phyloP scores from a whole-genome alignment of 2,888 invertebrate species.

The Diabrotica balteata region DNA sequence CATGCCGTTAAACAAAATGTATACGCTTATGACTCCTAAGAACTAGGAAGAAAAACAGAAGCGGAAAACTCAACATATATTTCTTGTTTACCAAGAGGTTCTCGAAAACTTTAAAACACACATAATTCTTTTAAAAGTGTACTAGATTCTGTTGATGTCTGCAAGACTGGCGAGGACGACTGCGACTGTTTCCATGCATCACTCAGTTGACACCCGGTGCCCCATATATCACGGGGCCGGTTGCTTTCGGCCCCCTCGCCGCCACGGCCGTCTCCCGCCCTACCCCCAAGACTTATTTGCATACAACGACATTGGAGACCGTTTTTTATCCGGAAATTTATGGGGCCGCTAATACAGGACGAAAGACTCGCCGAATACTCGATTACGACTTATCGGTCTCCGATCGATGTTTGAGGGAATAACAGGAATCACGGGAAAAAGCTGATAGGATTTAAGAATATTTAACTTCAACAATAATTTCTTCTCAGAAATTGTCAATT shows the following conservation, averaged over 20 bases:
- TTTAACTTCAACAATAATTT: too few relatives aligned
- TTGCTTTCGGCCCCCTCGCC: conserved; percentile 38
- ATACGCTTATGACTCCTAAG: background rate
- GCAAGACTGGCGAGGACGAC: conserved; percentile 28
- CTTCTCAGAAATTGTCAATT: too few relatives aligned
- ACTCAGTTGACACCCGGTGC: conserved; percentile 63
- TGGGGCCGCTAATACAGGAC: conserved; percentile 58
- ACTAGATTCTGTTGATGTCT: conserved; percentile 30
- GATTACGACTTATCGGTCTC: conserved; percentile 32
- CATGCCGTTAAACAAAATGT: too few relatives aligned
- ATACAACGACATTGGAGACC: conserved; percentile 59
- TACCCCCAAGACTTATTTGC: conserved; percentile 56
- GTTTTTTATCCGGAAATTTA: conserved; percentile 59
- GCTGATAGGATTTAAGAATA: too few relatives aligned
- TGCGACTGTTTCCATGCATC: conserved; percentile 60
- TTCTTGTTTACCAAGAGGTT: background rate
- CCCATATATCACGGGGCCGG: conserved; percentile 62
- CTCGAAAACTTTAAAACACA: background rate
- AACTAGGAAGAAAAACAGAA: background rate
- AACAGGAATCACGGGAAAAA: background rate
- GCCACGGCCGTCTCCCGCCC: conserved; percentile 32
- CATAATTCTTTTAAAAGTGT: conserved; percentile 4
- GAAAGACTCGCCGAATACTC: conserved; percentile 43
- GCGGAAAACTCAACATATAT: background rate
- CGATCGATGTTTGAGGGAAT: background rate